Evolutionary conservation across 2,113 vertebrate genomes (phyloP).

Genomic region (Nesoenas mayeri): DNA sequence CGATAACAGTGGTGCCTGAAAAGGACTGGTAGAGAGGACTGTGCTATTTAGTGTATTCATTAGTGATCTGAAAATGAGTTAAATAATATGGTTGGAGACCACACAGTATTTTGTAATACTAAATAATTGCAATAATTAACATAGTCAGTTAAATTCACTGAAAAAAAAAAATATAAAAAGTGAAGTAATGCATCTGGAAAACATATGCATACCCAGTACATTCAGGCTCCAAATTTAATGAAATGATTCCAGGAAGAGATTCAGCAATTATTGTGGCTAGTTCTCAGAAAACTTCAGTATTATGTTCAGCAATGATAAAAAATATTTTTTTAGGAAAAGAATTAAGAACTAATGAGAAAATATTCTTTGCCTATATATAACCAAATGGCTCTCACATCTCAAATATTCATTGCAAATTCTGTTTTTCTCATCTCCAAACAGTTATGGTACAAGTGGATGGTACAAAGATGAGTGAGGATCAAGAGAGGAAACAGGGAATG

Average conservation of each 20-base stretch:
- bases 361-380: background rate
- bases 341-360: background rate
- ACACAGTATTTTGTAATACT: background rate
- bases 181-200: background rate
- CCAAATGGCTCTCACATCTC: background rate
- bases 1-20: background rate
- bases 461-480: background rate
- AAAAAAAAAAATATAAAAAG: background rate
- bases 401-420: background rate
- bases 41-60: background rate
- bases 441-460: background rate
- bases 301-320: background rate
- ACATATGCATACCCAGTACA: accelerated
- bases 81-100: background rate
- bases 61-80: background rate
- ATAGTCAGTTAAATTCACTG: background rate
- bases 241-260: background rate
- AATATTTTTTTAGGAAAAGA: background rate
- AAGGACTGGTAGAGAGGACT: background rate
- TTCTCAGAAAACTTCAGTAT: background rate
- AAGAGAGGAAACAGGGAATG: background rate
- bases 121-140: background rate
- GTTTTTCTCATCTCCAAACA: background rate
- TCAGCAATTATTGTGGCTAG: background rate
- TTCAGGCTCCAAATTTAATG: background rate